Evolutionary conservation across 2,888 invertebrate genomes (phyloP).

Genomic region (Campoletis raptor): DNA sequence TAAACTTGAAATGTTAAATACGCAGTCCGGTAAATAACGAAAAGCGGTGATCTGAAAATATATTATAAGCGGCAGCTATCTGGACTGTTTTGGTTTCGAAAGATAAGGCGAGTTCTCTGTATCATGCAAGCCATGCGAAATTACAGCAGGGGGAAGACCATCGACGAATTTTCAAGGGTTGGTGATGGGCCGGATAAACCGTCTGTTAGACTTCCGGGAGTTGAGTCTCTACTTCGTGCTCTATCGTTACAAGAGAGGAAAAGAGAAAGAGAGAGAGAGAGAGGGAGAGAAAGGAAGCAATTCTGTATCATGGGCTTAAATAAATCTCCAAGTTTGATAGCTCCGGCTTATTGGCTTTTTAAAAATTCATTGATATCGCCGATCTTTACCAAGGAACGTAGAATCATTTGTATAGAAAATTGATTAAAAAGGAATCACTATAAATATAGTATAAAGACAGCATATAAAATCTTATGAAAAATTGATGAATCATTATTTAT

Average conservation of each 20-base stretch:
- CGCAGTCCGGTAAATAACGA: background rate
- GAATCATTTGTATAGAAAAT: background rate
- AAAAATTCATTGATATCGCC: conserved; percentile 13
- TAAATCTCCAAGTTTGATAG: background rate
- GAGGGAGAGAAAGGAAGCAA: background rate
- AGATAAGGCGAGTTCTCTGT: conserved; percentile 13
- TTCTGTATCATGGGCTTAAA: background rate
- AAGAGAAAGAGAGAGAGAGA: background rate
- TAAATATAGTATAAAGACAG: background rate
- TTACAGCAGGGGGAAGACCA: conserved; percentile 52
- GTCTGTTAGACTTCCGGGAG: conserved; percentile 64
- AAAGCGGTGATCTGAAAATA: conserved; percentile 12
- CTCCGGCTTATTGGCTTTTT: conserved; percentile 4
- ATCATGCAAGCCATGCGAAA: conserved; percentile 28
- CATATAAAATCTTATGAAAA: background rate
- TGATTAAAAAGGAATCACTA: background rate
- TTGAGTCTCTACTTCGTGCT: conserved; percentile 32
- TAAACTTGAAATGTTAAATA: background rate
- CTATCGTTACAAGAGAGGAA: conserved; percentile 14
- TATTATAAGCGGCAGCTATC: conserved; percentile 8
- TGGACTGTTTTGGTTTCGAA: background rate
- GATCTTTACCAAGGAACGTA: background rate
- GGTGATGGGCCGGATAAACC: conserved; percentile 58
- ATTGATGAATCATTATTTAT: background rate
- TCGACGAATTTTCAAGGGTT: conserved; percentile 53